Evolutionary conservation across 2,888 invertebrate genomes (phyloP), one percentile per base, ranked within the genome.

Genomic region (Drosophila flavopinicola): DNA sequence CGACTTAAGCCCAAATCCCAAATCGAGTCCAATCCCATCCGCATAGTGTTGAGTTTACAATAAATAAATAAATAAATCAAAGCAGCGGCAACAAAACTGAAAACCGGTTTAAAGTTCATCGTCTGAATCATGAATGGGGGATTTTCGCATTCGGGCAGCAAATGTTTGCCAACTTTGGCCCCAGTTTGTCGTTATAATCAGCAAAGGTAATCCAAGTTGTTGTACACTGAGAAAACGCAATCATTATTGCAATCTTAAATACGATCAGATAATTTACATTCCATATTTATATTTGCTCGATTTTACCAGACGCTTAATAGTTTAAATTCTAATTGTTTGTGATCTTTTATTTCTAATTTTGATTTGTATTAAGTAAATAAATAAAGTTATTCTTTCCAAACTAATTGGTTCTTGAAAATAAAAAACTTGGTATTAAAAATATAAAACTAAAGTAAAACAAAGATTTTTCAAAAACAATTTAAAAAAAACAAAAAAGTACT

Each of bases 161-260:
- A 7, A 17, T 24, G 51, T 37, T 51, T 56, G 29, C 29, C 30
- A 48, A 35, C 38, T 48, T 52, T 58, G 41, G 48, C 47, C 44
- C 44, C 59, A 37, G 7, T 11, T 30, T 10, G 15, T 9, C 10
- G 17, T 3, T 13, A 13, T n/a, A 17, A 24, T 17, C 10, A 0
- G n/a, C 20, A 17, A 24, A 24, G n/a, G 25, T 15, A 11, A 23
- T 52, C 42, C 10, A 52, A 54, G 37, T 54, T 11, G n/a, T n/a
- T n/a, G n/a, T n/a, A n/a, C n/a, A n/a, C n/a, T n/a, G n/a, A n/a
- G 7, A 23, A 35, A 20, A 24, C 24, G 2, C 10, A 6, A 27
- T 35, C 27, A 3, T 17, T 20, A 7, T 1, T 15, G 23, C 29
- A 7, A n/a, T 35, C 13, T 45, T 20, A 20, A n/a, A n/a, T n/a